Evolutionary conservation across 2,113 vertebrate genomes (phyloP).

Genomic region (Salvator merianae): DNA sequence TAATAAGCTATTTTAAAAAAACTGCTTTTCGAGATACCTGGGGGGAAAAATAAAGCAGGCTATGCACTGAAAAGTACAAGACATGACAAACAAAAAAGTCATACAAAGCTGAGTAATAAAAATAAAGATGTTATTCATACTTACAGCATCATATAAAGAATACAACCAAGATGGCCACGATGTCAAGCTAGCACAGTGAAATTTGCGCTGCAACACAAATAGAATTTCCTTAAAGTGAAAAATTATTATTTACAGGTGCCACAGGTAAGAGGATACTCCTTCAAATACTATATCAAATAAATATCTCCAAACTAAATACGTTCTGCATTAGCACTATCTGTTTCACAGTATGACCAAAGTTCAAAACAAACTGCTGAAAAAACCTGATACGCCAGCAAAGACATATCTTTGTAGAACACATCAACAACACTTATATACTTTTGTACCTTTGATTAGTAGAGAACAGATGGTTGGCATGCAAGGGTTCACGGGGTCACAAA

Average conservation of each 20-base stretch:
- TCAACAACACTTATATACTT: background rate
- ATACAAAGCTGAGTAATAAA: background rate
- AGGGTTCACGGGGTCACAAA: too few species aligned
- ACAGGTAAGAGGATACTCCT: background rate
- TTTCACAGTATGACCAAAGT: background rate
- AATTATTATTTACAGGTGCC: background rate
- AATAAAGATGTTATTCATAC: constrained; percentile 54
- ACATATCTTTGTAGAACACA: background rate
- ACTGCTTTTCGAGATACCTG: background rate
- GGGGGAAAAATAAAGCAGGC: background rate
- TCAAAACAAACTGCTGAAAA: background rate
- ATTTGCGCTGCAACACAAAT: constrained; percentile 85
- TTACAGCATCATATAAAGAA: constrained; percentile 94
- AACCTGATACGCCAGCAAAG: background rate
- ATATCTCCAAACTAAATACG: background rate
- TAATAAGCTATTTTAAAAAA: too few species aligned
- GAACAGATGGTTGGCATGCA: background rate
- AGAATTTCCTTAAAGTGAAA: constrained; percentile 28
- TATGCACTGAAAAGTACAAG: background rate
- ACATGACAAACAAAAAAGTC: background rate
- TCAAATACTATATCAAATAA: background rate
- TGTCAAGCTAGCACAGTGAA: constrained; percentile 92
- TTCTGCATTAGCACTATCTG: background rate
- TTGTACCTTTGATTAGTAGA: background rate
- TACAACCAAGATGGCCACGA: constrained; percentile 98